Evolutionary conservation across 1,140 invertebrate species (phyloP).

Genomic region (Saccostrea cuccullata): DNA sequence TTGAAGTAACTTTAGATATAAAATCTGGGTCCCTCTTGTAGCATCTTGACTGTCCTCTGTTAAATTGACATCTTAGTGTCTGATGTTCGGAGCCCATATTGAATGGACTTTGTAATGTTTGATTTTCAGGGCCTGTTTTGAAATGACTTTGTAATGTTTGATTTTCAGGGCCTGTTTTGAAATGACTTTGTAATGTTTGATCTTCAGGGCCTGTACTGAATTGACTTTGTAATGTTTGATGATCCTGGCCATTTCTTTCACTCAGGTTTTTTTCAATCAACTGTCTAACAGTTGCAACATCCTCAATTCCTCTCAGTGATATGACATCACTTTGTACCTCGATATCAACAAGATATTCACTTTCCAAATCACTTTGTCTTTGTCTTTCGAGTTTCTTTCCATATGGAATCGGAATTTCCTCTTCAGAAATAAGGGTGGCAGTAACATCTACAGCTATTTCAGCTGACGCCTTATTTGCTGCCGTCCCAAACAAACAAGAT

Average conservation of each 20-base stretch:
- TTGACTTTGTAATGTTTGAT: background rate
- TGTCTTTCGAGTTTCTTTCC: background rate
- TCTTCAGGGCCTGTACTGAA: background rate
- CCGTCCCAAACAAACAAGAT: background rate
- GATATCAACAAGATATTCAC: background rate
- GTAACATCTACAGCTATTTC: background rate
- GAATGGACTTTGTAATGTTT: background rate
- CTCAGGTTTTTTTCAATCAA: background rate
- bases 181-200: background rate
- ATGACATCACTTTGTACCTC: background rate
- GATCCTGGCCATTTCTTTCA: background rate
- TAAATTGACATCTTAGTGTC: background rate
- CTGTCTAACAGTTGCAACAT: background rate
- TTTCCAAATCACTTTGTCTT: background rate
- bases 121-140: background rate
- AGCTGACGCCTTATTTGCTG: background rate
- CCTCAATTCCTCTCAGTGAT: background rate
- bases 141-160: background rate
- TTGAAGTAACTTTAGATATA: background rate
- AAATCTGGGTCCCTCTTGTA: constrained; percentile 13
- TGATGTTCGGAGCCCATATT: background rate
- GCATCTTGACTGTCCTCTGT: constrained; percentile 12
- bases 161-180: background rate
- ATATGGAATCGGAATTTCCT: background rate
- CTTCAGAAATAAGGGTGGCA: background rate